Conservation (phyloP, 2,888 invertebrate species). For the Aphidoletes aphidimyza region DNA sequence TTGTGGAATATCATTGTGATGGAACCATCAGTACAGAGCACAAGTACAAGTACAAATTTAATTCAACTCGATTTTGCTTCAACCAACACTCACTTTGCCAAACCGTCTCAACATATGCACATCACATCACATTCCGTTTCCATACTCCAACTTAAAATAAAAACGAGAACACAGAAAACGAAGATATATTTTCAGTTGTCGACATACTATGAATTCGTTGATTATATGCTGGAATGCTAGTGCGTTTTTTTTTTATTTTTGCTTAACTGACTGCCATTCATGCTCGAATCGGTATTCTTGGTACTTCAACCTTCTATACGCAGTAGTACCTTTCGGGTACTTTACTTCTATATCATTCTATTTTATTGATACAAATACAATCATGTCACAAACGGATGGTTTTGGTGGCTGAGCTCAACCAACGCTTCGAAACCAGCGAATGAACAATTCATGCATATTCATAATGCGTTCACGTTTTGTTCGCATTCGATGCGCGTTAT, state of each 20-base stretch:
- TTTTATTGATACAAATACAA: constrained; percentile 41
- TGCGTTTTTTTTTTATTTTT: neutral
- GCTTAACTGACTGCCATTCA: constrained; percentile 36
- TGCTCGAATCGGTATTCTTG: constrained; percentile 17
- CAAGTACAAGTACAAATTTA: neutral
- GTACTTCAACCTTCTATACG: neutral
- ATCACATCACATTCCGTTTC: too few relatives aligned
- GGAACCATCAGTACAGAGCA: neutral
- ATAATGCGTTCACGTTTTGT: neutral
- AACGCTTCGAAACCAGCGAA: neutral
- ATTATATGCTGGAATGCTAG: constrained; percentile 23
- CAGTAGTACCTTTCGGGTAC: too few relatives aligned
- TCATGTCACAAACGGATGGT: neutral
- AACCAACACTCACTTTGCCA: neutral
- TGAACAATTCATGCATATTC: constrained; percentile 34
- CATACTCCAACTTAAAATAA: neutral
- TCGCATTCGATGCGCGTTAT: neutral
- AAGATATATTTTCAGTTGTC: neutral
- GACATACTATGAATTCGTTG: constrained; percentile 8
- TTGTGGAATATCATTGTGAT: constrained; percentile 2
- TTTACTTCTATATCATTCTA: too few relatives aligned
- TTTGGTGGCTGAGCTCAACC: neutral
- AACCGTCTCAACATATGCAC: too few relatives aligned
- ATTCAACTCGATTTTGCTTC: neutral
- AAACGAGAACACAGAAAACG: neutral